These are phyloP conservation scores for Ophioninae sp. DNA, from an alignment of 2,888 invertebrate genomes.

Conservation along the genomic window DNA sequence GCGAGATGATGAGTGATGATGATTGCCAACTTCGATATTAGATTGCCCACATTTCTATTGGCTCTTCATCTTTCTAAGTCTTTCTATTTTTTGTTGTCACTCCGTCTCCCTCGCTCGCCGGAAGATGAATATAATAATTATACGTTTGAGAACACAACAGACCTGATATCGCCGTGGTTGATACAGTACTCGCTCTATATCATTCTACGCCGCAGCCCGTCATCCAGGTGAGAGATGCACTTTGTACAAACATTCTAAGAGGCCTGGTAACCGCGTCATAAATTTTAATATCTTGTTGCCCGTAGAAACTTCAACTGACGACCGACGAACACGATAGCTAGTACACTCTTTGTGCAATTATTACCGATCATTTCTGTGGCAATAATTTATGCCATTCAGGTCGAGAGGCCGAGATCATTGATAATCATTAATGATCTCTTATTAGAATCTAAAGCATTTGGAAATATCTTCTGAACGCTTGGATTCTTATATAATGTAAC, in stretches of 20 bases:
- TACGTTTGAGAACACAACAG: slow-evolving; percentile 39
- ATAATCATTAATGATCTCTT: no score
- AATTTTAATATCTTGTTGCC: slow-evolving; percentile 26
- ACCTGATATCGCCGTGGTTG: slow-evolving; percentile 17
- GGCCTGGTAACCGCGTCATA: slow-evolving; percentile 26
- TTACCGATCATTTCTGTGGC: no score
- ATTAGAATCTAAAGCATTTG: no score
- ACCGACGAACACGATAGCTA: no score
- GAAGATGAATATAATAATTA: slow-evolving; percentile 48
- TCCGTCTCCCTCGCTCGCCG: not conserved
- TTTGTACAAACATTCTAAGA: slow-evolving; percentile 27
- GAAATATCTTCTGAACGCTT: no score
- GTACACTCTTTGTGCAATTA: no score
- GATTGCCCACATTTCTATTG: slow-evolving; percentile 31
- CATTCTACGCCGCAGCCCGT: not conserved
- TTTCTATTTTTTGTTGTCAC: not conserved
- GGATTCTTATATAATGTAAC: no score
- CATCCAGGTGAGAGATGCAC: slow-evolving; percentile 28
- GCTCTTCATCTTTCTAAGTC: not conserved
- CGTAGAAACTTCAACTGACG: not conserved
- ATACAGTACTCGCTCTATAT: slow-evolving; percentile 19
- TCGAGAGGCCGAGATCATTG: no score
- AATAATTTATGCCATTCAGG: no score
- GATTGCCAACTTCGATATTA: slow-evolving; percentile 48
- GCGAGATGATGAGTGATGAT: slow-evolving; percentile 53